Evolutionary conservation across 2,113 vertebrate species (phyloP), one percentile per base, ranked within the genome.

Genomic region (Rhinolophus sinicus): DNA sequence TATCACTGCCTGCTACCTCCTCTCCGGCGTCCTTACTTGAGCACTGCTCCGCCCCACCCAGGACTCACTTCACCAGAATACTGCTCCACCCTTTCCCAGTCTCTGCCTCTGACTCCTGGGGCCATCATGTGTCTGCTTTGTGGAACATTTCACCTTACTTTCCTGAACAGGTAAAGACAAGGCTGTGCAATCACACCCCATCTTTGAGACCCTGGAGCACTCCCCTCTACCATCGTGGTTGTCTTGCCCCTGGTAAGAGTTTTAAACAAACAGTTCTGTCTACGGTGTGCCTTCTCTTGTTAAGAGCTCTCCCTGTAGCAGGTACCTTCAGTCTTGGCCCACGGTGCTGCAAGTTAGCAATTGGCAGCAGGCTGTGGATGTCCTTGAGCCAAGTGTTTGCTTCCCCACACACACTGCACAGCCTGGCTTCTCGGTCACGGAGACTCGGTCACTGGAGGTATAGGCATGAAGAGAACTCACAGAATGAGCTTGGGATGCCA

Each of bases 301-400:
- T 83, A 82, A 85, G 91, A 69, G 35, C 38, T 82, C 72, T 97
- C 77, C 40, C 60, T 82, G 28, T 93, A 92, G 85, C 14, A 77
- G 65, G 64, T 90, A 30, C 87, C 47, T 28, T 86, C 16, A 15
- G 18, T 30, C 56, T 88, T 90, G 93, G 76, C 84, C 56, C 18
- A n/a, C 0, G 5, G 19, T 13, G 8, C 35, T 56, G 30, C 88
- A 64, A 62, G 75, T 78, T 54, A 77, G 62, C 28, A 24, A 11
- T 73, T 88, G 87, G 76, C 19, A 92, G n/a, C 35, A 81, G 82
- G 40, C 30, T 38, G 15, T 1, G 6, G 8, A 38, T 93, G 52
- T 24, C 72, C 16, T 33, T 69, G 54, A 96, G 56, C 47, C 83
- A 77, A 93, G 18, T 28, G 35, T 44, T 81, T 92, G 88, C 62